phyloP scores from a whole-genome alignment of 1,140 invertebrate genomes.

The Proales similis region DNA sequence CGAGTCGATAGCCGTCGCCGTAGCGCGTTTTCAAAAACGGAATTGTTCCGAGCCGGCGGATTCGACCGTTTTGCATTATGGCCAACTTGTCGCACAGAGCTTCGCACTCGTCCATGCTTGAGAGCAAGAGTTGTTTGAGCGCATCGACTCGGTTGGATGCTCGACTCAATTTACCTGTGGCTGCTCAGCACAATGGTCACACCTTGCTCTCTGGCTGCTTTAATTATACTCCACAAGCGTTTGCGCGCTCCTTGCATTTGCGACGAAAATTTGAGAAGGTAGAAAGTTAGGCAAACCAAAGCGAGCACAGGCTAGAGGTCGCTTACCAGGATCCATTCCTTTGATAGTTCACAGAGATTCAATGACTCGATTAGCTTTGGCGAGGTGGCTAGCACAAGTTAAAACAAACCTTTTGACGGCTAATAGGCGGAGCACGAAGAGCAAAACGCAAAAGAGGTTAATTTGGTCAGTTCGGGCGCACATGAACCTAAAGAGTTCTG shows the following conservation, averaged over 20 bases:
- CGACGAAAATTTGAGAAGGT: not conserved
- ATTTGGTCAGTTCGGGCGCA: no score
- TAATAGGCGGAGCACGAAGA: no score
- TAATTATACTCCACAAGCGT: conserved; percentile 35
- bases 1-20: conserved; percentile 50
- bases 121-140: no score
- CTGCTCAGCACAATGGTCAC: conserved; percentile 33
- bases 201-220: conserved; percentile 22
- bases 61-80: conserved; percentile 39
- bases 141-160: not conserved
- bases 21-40: conserved; percentile 53
- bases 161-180: no score
- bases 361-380: not conserved
- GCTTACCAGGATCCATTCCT: conserved; percentile 51
- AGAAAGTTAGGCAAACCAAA: not conserved
- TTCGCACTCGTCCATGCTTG: conserved; percentile 38
- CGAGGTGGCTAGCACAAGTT: not conserved
- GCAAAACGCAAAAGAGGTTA: no score
- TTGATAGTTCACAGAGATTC: not conserved
- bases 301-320: not conserved
- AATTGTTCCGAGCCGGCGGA: conserved; percentile 55
- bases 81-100: conserved; percentile 40
- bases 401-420: conserved; percentile 21
- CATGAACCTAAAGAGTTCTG: conserved; percentile 43
- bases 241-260: conserved; percentile 22